Evolutionary conservation across 2,888 invertebrate genomes (phyloP), one percentile per base, ranked within the genome.

Genomic region (Leucoptera coffeella): DNA sequence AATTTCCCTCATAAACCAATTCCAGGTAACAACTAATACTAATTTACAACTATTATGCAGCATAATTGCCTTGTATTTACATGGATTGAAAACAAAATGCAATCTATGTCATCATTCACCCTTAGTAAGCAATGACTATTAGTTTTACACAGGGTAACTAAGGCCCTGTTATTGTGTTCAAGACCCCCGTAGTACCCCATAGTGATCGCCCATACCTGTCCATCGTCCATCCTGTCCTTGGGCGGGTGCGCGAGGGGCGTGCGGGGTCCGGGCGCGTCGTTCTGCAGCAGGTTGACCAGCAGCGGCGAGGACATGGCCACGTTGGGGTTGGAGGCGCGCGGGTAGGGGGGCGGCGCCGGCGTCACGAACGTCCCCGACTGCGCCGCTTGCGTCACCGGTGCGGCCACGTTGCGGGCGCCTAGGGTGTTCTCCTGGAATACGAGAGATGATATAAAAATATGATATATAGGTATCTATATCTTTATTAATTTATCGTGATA

Each of bases 211-310:
- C 6, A n/a, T n/a, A 23, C 15, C 22, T n/a, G 1, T 23, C 4
- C 12, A 11, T 11, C 19, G 10, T 19, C 22, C 12, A 15, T 14
- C 4, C 61, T 38, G 25, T 65, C 67, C 29, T 64, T 38, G 38
- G 59, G 58, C 22, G 43, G 35, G 53, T 58, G 36, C 53, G 33
- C 29, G 56, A 35, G 6, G 55, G 54, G 35, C 54, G 50, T 29
- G 58, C n/a, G n/a, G n/a, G 57, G 35, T 57, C 53, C 42, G 20
- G 47, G 43, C 25, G 73, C 85, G 45, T 91, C 91, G 47, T 88
- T 93, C 65, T 94, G 93, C 41, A 94, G 71, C 38, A 94, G 64
- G 58, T 94, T 94, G 15, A 94, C 94, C 36, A 94, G 72, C 38
- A 94, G 65, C 12, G 94, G 94, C 47, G 92, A 93, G 36, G 82